A percentile compares a stretch with the other conserved stretches of the same genome.
Conservation (phyloP, 2,797 vertebrate species). For the Brotula barbata region DNA sequence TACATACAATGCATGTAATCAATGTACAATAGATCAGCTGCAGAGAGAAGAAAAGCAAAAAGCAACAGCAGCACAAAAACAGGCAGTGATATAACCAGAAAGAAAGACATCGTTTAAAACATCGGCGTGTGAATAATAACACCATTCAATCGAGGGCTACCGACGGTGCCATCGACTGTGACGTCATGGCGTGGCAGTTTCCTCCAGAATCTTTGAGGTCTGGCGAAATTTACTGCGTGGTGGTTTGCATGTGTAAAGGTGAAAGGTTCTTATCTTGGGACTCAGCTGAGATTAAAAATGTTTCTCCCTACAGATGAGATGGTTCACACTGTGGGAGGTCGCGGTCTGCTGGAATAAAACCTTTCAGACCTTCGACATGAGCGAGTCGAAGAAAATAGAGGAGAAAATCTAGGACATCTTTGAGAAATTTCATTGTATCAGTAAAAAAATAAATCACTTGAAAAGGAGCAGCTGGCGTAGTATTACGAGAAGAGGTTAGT, state of each 20-base stretch:
- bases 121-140: constrained; percentile 61
- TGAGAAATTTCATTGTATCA: too few relatives aligned
- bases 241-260: constrained; percentile 53
- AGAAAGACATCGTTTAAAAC: constrained; percentile 60
- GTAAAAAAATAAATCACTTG: too few relatives aligned
- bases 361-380: neutral
- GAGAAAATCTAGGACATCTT: too few relatives aligned
- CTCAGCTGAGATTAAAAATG: constrained; percentile 36
- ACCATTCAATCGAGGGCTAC: constrained; percentile 46
- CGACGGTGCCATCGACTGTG: constrained; percentile 54
- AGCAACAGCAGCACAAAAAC: constrained; percentile 54
- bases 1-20: constrained; percentile 79
- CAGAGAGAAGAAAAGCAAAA: constrained; percentile 58
- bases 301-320: constrained; percentile 24
- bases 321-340: constrained; percentile 25
- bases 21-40: constrained; percentile 76
- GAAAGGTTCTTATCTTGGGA: constrained; percentile 73
- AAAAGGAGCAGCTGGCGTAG: too few relatives aligned
- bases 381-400: too few relatives aligned
- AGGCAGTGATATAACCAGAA: constrained; percentile 60
- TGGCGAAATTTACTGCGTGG: constrained; percentile 65
- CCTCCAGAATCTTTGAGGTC: constrained; percentile 55
- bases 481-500: too few relatives aligned
- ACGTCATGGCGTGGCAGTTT: constrained; percentile 58
- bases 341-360: constrained; percentile 36